A percentile compares a stretch with the other conserved stretches of the same genome.
Evolutionary conservation across 64 coral and sea anemone genomes (phyloP).

Genomic region (Acropora yongei): DNA sequence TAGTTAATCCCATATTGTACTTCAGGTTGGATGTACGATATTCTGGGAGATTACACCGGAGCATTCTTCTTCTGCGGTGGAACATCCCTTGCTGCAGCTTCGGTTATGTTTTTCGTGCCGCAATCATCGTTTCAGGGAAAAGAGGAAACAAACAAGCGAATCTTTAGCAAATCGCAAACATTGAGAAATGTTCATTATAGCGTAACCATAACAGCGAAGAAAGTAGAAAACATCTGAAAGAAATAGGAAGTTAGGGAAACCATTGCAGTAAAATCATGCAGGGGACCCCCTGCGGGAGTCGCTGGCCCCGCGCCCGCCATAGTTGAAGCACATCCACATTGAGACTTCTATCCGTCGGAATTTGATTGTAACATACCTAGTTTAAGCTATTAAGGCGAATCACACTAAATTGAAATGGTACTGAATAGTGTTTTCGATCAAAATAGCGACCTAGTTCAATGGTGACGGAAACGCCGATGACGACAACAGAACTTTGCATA

Average conservation of each 20-base stretch:
- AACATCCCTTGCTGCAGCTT: constrained; percentile 68
- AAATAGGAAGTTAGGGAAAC: background rate
- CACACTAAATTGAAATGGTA: no score
- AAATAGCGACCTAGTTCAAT: no score
- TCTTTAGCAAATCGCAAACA: background rate
- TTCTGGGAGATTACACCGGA: constrained; percentile 73
- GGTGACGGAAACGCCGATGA: no score
- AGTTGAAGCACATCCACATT: no score
- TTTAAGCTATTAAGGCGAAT: no score
- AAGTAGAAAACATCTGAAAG: background rate
- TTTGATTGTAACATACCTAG: no score
- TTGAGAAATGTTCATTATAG: constrained; percentile 30
- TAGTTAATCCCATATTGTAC: background rate
- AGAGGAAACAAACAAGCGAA: background rate
- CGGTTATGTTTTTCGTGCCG: constrained; percentile 70
- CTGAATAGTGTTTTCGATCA: no score
- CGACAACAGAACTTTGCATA: no score
- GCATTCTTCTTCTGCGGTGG: constrained; percentile 82
- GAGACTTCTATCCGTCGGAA: no score
- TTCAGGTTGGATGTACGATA: constrained; percentile 90
- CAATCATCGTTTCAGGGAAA: constrained; percentile 29
- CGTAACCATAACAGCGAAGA: background rate
- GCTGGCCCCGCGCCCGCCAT: no score
- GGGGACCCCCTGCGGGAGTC: no score
- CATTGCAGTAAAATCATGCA: no score